Percentiles rank a stretch among this genome's conserved stretches.
Conservation (phyloP, 2,888 invertebrate species). For the Drosophila pseudotalamancana region DNA sequence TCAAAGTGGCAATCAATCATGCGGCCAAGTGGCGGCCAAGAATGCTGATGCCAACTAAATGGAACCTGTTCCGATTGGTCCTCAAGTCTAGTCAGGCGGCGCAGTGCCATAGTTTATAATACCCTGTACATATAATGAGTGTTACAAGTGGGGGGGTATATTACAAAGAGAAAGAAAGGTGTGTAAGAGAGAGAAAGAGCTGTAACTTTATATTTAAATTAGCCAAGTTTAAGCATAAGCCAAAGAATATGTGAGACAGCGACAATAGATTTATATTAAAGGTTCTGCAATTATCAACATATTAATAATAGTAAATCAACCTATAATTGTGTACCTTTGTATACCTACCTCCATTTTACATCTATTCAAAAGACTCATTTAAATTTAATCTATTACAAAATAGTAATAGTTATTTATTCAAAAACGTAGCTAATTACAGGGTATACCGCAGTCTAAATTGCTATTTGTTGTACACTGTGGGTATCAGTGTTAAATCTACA, state of each 20-base stretch:
- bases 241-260: too few relatives aligned
- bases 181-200: too few relatives aligned
- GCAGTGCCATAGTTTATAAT: constrained; percentile 40
- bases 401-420: neutral
- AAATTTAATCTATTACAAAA: neutral
- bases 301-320: too few relatives aligned
- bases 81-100: constrained; percentile 1
- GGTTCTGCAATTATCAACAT: too few relatives aligned
- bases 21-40: constrained; percentile 61
- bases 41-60: constrained; percentile 58
- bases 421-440: neutral
- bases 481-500: constrained; percentile 81
- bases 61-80: constrained; percentile 71
- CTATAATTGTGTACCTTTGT: too few relatives aligned
- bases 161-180: too few relatives aligned
- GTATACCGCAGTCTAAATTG: constrained; percentile 8
- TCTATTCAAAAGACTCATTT: too few relatives aligned
- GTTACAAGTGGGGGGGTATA: too few relatives aligned
- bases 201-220: too few relatives aligned
- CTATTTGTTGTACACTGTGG: constrained; percentile 12
- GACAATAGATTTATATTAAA: too few relatives aligned
- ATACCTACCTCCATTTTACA: neutral
- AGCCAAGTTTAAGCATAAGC: too few relatives aligned
- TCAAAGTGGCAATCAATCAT: constrained; percentile 81
- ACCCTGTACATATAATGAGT: constrained; percentile 3